These are phyloP conservation scores for Mechanitis messenoides DNA, from an alignment of 2,888 invertebrate species.

Conservation along the genomic window DNA sequence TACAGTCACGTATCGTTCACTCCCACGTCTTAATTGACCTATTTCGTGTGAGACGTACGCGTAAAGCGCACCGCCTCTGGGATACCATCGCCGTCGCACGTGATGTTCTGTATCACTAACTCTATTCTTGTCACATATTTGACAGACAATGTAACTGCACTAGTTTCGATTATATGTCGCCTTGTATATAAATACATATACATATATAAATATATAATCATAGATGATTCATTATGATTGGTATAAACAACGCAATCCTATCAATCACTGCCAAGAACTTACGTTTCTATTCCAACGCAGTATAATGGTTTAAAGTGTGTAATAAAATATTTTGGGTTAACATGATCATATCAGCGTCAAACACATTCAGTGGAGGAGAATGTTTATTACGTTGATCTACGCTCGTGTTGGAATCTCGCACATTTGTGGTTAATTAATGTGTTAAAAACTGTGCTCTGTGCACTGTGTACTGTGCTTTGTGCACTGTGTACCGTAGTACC, in stretches of 20 bases:
- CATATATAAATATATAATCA: too few species aligned
- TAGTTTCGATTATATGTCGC: conserved; percentile 8
- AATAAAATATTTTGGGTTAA: conserved; percentile 20
- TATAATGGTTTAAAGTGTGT: conserved; percentile 6
- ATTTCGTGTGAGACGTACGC: conserved; percentile 72
- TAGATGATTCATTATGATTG: too few species aligned
- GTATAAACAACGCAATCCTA: too few species aligned
- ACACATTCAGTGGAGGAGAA: conserved; percentile 43
- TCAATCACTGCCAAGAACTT: too few species aligned
- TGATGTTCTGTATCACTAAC: conserved; percentile 50
- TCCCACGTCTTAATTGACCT: conserved; percentile 76
- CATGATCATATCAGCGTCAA: conserved; percentile 42
- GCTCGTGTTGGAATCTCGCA: conserved; percentile 51
- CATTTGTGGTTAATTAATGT: conserved; percentile 37
- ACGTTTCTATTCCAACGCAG: not conserved
- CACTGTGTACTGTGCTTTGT: too few species aligned
- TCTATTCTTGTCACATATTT: conserved; percentile 45
- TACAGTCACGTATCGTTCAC: conserved; percentile 71
- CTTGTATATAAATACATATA: not conserved
- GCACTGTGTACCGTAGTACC: too few species aligned
- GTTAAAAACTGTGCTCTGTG: too few species aligned
- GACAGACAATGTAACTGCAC: conserved; percentile 28
- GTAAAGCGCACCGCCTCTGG: conserved; percentile 55
- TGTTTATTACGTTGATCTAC: conserved; percentile 47
- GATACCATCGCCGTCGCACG: conserved; percentile 72